Percentiles rank a stretch among this genome's conserved stretches.
Conservation (phyloP, 2,797 vertebrate species). For the Rhinogobio ventralis region DNA sequence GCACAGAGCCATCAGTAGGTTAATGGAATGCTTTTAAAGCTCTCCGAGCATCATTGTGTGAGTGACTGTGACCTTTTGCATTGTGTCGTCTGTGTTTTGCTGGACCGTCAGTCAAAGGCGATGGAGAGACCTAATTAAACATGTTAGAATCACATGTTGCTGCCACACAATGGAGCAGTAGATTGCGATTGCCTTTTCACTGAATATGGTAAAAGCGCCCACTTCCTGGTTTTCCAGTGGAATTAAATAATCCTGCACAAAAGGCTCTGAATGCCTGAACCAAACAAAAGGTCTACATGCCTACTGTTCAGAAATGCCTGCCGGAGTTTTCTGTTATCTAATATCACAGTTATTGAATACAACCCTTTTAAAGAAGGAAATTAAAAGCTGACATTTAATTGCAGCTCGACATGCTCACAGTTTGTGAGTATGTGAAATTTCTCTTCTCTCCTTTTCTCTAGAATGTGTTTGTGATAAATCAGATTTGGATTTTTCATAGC, state of each 20-base stretch:
- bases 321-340: slow-evolving; percentile 75
- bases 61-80: slow-evolving; percentile 73
- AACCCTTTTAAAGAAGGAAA: slow-evolving; percentile 74
- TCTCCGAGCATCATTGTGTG: slow-evolving; percentile 58
- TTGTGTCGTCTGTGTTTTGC: slow-evolving; percentile 73
- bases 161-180: slow-evolving; percentile 73
- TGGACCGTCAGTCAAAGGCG: slow-evolving; percentile 72
- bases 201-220: slow-evolving; percentile 69
- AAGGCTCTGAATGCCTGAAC: slow-evolving; percentile 76
- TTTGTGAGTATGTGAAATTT: slow-evolving; percentile 43
- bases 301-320: slow-evolving; percentile 74
- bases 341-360: slow-evolving; percentile 71
- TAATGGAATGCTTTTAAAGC: slow-evolving; percentile 66
- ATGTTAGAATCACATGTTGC: slow-evolving; percentile 73
- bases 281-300: slow-evolving; percentile 76
- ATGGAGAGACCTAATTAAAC: slow-evolving; percentile 78
- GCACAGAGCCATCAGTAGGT: slow-evolving; percentile 52
- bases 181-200: slow-evolving; percentile 75
- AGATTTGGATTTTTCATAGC: background rate
- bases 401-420: slow-evolving; percentile 17
- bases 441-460: slow-evolving; percentile 6
- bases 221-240: slow-evolving; percentile 70
- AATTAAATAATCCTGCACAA: slow-evolving; percentile 77
- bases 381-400: slow-evolving; percentile 66
- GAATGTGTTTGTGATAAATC: background rate